Evolutionary conservation across 2,888 invertebrate genomes (phyloP), one percentile per base, ranked within the genome.

Genomic region (Chrysolina haemoptera): DNA sequence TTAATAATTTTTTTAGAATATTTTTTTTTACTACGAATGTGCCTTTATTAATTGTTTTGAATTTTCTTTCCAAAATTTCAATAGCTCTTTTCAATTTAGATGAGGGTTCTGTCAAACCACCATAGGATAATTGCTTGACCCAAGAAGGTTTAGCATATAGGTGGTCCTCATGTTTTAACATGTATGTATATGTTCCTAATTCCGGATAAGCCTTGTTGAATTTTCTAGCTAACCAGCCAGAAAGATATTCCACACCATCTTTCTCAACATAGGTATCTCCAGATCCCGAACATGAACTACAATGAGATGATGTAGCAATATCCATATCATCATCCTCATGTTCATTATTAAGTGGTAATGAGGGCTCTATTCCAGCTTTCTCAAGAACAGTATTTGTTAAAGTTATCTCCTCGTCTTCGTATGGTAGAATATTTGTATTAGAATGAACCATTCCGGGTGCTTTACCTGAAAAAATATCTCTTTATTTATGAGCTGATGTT

Each of bases 221-320:
- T 59, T 59, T 59, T 3, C 27, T 59, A 14, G 59, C 35, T 59
- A 59, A 59, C 59, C 59, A 59, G 0, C 59, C 59, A 59, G 59
- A 59, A 9, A 59, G 27, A 11, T 59, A 22, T 1, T 59, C 59
- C 1, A 59, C 35, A 27, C n/a, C 59, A 59, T 59, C 59, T 11
- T 35, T 27, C 35, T 59, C 59, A 14, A 59, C n/a, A 27, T 35
- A 27, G 1, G 27, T 27, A 9, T 14, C 8, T 14, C 12, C 35
- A 0, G 9, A 59, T 35, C 8, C 6, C 8, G 35, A 6, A 35
- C 0, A 35, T 4, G 35, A 6, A 35, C 35, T 35, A 2, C 6
- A 14, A 4, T 8, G 12, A 1, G 59, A 27, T n/a, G 59, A 59
- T 27, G 14, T 27, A n/a, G 8, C 22, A 59, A 4, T 35, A 18